Percentiles rank a stretch among this genome's conserved stretches.
Conservation (phyloP, 2,797 vertebrate species). For the Sebastiscus albofasciatus region DNA sequence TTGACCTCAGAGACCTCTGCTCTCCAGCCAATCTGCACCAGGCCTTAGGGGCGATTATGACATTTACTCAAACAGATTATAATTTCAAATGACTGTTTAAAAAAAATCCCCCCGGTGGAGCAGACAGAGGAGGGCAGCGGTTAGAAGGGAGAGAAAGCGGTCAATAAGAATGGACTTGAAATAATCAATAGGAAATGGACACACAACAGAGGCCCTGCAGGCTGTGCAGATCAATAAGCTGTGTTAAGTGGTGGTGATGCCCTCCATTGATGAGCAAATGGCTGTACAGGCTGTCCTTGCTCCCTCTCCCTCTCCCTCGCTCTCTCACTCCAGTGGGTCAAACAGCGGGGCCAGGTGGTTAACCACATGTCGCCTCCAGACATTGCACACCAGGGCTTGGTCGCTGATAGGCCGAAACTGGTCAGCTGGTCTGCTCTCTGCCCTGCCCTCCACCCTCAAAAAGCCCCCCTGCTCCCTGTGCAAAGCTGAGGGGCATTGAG, state of each 20-base stretch:
- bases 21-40: constrained; percentile 80
- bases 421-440: constrained; percentile 78
- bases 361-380: constrained; percentile 82
- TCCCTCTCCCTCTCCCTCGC: constrained; percentile 36
- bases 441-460: constrained; percentile 71
- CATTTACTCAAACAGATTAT: constrained; percentile 88
- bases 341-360: constrained; percentile 84
- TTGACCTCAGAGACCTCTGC: constrained; percentile 80
- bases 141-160: constrained; percentile 62
- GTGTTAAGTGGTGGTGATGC: constrained; percentile 88
- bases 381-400: constrained; percentile 64
- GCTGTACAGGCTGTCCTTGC: constrained; percentile 77
- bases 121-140: constrained; percentile 60
- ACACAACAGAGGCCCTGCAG: constrained; percentile 83
- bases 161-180: constrained; percentile 87
- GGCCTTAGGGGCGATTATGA: constrained; percentile 87
- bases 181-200: constrained; percentile 89
- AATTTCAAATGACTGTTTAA: constrained; percentile 89
- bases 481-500: constrained; percentile 73
- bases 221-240: constrained; percentile 83
- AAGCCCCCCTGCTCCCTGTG: constrained; percentile 57
- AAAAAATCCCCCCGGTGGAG: constrained; percentile 80
- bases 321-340: constrained; percentile 80
- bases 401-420: constrained; percentile 64
- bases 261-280: constrained; percentile 86